These are phyloP conservation scores for Drosophila vallismaia DNA, from an alignment of 2,888 invertebrate genomes.

Conservation along the genomic window DNA sequence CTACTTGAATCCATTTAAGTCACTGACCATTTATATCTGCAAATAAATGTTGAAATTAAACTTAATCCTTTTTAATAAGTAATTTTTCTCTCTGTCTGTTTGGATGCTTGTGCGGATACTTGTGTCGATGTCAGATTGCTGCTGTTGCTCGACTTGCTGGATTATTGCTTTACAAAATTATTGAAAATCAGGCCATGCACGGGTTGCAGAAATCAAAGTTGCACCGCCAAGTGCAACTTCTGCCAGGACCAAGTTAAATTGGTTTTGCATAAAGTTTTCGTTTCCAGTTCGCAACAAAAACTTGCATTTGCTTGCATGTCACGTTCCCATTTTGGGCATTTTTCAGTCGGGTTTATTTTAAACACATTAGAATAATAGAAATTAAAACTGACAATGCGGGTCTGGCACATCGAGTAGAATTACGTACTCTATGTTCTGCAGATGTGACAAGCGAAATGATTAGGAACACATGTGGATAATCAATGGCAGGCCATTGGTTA, in stretches of 20 bases:
- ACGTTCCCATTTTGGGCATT: slow-evolving; percentile 57
- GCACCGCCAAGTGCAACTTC: slow-evolving; percentile 45
- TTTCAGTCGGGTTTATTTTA: slow-evolving; percentile 43
- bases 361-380: slow-evolving; percentile 43
- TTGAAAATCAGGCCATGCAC: slow-evolving; percentile 71
- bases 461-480: slow-evolving; percentile 35
- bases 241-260: slow-evolving; percentile 64
- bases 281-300: slow-evolving; percentile 22
- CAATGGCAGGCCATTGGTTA: slow-evolving; percentile 1
- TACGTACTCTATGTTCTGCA: slow-evolving; percentile 16
- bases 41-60: neutral
- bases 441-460: slow-evolving; percentile 8
- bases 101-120: neutral
- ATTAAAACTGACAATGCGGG: slow-evolving; percentile 16
- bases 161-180: slow-evolving; percentile 74
- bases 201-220: slow-evolving; percentile 63
- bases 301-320: slow-evolving; percentile 61
- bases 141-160: slow-evolving; percentile 56
- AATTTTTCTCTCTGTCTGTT: neutral
- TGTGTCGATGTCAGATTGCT: slow-evolving; percentile 6
- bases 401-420: slow-evolving; percentile 6
- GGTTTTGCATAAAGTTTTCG: slow-evolving; percentile 57
- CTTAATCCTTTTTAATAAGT: neutral
- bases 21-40: neutral
- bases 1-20: too few species aligned